Evolutionary conservation across 2,797 vertebrate species (phyloP), one percentile per base, ranked within the genome.

Genomic region (Thunnus albacares): DNA sequence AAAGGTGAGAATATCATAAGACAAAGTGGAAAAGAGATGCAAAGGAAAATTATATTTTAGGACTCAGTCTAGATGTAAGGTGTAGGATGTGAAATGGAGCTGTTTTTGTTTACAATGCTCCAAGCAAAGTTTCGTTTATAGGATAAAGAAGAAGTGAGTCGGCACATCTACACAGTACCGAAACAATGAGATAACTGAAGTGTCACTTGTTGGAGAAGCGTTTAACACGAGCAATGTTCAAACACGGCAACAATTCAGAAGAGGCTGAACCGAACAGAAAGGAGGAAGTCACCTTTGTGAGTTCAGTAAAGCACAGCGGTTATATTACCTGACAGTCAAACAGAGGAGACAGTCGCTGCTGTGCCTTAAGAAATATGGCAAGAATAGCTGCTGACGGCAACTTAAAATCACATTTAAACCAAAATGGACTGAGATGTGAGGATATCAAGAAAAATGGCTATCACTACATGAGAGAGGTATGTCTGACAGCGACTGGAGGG

Each of bases 231-330:
- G 51, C 59, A 20, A 33, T 17, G 52, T 10, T 55, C 53, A 65
- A 5, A 49, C 55, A 68, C 57, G 33, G 24, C 41, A 45, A n/a
- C 70, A 65, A 18, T 41, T 61, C 24, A 58, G 0, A 3, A 22
- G 79, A 84, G 88, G 84, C 89, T 78, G 82, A 75, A 72, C 79
- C 70, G 20, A 26, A 5, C 60, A 75, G 69, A 82, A 51, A 92
- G 49, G 81, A 94, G 93, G 94, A 94, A 94, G 93, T 95, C 81
- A 90, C 87, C 84, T 89, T 69, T 67, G 41, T n/a, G 28, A 77
- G 69, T 77, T 83, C 4, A 70, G 80, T n/a, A 9, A 28, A 77
- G 65, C 74, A 51, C 82, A 63, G 72, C 78, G 80, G 85, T 74
- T 85, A 20, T 11, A 53, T 59, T 70, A 82, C 69, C 85, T 81